Conservation (phyloP, 2,113 vertebrate species). For the Heloderma charlesbogerti region DNA sequence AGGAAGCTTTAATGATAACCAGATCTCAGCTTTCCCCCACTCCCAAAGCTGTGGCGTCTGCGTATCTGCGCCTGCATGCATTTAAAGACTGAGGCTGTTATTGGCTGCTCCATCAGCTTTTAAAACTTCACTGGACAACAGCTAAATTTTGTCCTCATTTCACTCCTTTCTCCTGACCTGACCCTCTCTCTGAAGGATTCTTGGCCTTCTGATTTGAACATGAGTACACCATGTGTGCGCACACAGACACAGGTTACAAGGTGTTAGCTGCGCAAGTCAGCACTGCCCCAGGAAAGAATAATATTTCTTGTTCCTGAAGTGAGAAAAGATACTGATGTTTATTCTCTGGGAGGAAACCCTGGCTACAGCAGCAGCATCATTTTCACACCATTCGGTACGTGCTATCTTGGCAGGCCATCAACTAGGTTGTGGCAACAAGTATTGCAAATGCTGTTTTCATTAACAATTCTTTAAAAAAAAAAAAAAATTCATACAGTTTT, state of each 20-base stretch:
- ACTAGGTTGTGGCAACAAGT: neutral
- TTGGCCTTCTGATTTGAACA: neutral
- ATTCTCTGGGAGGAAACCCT: neutral
- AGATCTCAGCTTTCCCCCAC: neutral
- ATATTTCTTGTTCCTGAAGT: neutral
- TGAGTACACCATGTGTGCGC: neutral
- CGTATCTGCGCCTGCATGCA: neutral
- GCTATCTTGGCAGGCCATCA: neutral
- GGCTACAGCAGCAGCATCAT: neutral
- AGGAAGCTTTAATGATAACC: neutral
- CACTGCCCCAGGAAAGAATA: neutral
- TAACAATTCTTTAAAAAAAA: neutral
- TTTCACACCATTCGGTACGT: neutral
- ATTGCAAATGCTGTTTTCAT: neutral
- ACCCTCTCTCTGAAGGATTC: neutral
- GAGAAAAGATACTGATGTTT: neutral
- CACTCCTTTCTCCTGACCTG: fast-evolving
- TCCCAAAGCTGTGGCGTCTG: neutral
- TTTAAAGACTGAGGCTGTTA: neutral
- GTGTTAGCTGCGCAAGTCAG: neutral
- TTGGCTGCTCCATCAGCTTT: neutral
- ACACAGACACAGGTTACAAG: neutral
- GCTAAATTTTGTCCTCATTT: neutral
- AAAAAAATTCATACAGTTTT: neutral
- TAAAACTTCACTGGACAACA: neutral